Evolutionary conservation across 2,797 vertebrate genomes (phyloP), one percentile per base, ranked within the genome.

Genomic region (Huso huso): DNA sequence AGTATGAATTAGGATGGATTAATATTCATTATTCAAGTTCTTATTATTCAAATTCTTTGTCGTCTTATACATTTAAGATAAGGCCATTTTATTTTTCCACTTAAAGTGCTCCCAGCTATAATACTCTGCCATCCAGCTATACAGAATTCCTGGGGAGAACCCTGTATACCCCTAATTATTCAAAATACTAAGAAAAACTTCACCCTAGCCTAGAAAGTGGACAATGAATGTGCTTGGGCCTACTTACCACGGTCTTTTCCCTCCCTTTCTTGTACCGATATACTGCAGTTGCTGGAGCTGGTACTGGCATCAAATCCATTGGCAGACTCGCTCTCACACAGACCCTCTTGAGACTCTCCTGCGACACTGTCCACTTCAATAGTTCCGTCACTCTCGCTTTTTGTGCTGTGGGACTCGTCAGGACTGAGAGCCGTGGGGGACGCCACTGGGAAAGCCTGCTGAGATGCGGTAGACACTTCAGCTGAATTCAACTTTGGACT

Each of bases 231-330:
- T 37, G 37, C 37, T 37, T 37, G 37, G 5, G 48, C 12, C 0
- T 6, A 1, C 89, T 82, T 75, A 95, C 96, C 94, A 89, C 92
- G 86, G 69, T 95, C 93, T 74, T 88, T 92, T 12, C 63, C 50
- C 50, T 93, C 91, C 68, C 82, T 81, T 15, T 95, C 94, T 64
- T 89, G 94, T 55, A 86, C 70, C 0, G 85, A 84, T 9, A 89
- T 65, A 61, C 92, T 88, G 51, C 93, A 95, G n/a, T 83, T 85
- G 74, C 90, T 89, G 0, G 92, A 91, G 0, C 89, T 83, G 1
- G 88, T 78, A 4, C 88, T 90, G 74, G 90, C 89, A 51, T 95
- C 92, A 8, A 92, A 93, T 0, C 93, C 91, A 0, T 91, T 89
- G 6, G 89, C 87, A 3, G 89, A 82, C 63, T 89, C 92, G 0